A percentile compares a stretch with the other conserved stretches of the same genome.
Evolutionary conservation across 2,888 invertebrate genomes (phyloP).

Genomic region (Salpingus planirostris): DNA sequence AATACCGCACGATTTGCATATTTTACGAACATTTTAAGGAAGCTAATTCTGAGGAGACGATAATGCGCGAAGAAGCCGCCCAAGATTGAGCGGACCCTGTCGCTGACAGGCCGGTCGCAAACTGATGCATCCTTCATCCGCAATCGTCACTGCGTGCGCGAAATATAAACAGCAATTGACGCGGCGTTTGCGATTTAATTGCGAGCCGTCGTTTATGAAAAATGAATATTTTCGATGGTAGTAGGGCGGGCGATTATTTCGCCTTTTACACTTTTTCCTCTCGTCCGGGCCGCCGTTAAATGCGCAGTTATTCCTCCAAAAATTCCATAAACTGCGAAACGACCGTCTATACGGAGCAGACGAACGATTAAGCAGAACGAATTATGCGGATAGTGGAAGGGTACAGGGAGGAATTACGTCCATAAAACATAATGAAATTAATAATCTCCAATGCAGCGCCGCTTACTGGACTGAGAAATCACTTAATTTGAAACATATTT

Average conservation of each 20-base stretch:
- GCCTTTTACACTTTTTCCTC: too few relatives aligned
- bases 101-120: constrained; percentile 21
- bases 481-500: constrained; percentile 28
- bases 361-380: constrained; percentile 22
- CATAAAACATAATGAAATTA: constrained; percentile 29
- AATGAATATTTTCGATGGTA: too few relatives aligned
- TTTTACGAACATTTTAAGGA: constrained; percentile 39
- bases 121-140: constrained; percentile 12
- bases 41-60: constrained; percentile 32
- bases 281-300: too few relatives aligned
- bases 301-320: too few relatives aligned
- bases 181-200: too few relatives aligned
- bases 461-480: constrained; percentile 28
- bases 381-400: constrained; percentile 17
- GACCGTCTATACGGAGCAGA: constrained; percentile 21
- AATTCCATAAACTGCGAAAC: constrained; percentile 1
- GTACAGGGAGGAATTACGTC: constrained; percentile 21
- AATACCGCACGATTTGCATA: constrained; percentile 39
- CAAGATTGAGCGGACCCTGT: constrained; percentile 31
- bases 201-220: too few relatives aligned
- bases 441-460: constrained; percentile 25
- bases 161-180: too few relatives aligned
- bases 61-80: constrained; percentile 19
- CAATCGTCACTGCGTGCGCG: constrained; percentile 7
- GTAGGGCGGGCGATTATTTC: too few relatives aligned